Conservation (phyloP, 2,888 invertebrate genomes). For the Xestia sexstrigata region DNA sequence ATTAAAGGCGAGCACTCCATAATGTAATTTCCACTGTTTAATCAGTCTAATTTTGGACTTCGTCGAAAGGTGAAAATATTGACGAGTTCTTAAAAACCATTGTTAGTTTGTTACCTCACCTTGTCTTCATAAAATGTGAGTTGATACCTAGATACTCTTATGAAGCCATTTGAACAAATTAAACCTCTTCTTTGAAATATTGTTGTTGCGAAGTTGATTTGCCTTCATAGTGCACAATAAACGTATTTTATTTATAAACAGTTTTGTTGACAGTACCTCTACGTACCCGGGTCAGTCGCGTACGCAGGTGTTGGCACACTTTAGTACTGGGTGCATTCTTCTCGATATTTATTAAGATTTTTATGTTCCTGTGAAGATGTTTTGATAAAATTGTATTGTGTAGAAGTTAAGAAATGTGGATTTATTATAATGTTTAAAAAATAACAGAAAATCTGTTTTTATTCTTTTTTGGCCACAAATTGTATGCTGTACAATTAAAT, state of each 20-base stretch:
- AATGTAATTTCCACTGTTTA: neutral
- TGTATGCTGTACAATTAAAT: too few species aligned
- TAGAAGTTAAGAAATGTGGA: neutral
- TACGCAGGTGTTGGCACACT: slow-evolving; percentile 66
- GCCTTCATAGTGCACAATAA: neutral
- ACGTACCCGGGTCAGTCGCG: slow-evolving; percentile 31
- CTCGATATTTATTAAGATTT: slow-evolving; percentile 23
- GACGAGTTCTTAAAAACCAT: neutral
- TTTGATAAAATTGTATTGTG: neutral
- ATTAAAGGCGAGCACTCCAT: neutral
- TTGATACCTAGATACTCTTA: neutral
- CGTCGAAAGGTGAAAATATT: neutral
- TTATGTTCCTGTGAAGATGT: slow-evolving; percentile 1
- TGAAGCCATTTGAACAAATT: neutral
- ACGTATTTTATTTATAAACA: too few species aligned
- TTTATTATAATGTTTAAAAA: neutral
- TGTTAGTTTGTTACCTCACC: neutral
- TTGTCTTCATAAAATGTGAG: neutral
- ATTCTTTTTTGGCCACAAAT: too few species aligned
- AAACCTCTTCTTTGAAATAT: neutral
- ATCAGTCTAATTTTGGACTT: neutral
- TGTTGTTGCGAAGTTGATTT: neutral
- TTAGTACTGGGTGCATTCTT: slow-evolving; percentile 28
- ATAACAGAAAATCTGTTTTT: too few species aligned
- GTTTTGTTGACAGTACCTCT: slow-evolving; percentile 13